These are phyloP conservation scores for Venustaconcha ellipsiformis DNA, from an alignment of 1,140 invertebrate species.

Conservation along the genomic window DNA sequence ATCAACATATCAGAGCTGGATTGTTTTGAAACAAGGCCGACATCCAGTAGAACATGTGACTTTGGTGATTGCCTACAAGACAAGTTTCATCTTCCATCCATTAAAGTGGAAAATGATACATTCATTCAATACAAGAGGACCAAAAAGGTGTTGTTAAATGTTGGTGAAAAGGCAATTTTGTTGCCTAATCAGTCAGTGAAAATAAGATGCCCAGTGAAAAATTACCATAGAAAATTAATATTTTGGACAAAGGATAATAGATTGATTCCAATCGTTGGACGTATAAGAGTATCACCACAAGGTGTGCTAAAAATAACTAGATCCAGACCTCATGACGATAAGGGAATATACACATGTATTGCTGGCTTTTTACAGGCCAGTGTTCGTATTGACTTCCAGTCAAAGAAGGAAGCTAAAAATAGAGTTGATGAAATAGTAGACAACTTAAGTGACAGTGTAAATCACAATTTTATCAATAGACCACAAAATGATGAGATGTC, in stretches of 20 bases:
- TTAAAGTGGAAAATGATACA: slow-evolving; percentile 42
- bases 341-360: slow-evolving; percentile 44
- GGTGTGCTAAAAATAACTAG: slow-evolving; percentile 42
- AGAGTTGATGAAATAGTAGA: slow-evolving; percentile 21
- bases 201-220: slow-evolving; percentile 45
- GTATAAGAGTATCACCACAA: slow-evolving; percentile 36
- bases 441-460: slow-evolving; percentile 21
- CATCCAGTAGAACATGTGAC: slow-evolving; percentile 29
- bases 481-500: slow-evolving; percentile 30
- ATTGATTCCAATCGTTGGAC: slow-evolving; percentile 40
- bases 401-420: slow-evolving; percentile 29
- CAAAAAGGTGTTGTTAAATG: slow-evolving; percentile 31
- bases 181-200: slow-evolving; percentile 41
- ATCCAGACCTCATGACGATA: slow-evolving; percentile 33
- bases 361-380: slow-evolving; percentile 33
- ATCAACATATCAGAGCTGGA: slow-evolving; percentile 35
- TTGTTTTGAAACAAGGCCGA: slow-evolving; percentile 34
- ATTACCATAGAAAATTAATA: slow-evolving; percentile 41
- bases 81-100: slow-evolving; percentile 31
- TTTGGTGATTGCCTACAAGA: slow-evolving; percentile 30
- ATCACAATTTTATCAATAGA: slow-evolving; percentile 22
- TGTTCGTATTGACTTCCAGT: slow-evolving; percentile 36
- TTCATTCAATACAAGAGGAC: slow-evolving; percentile 46
- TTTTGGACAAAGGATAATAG: slow-evolving; percentile 46
- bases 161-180: slow-evolving; percentile 39